phyloP scores from a whole-genome alignment of 2,797 vertebrate species.

The Zenarchopterus dispar region DNA sequence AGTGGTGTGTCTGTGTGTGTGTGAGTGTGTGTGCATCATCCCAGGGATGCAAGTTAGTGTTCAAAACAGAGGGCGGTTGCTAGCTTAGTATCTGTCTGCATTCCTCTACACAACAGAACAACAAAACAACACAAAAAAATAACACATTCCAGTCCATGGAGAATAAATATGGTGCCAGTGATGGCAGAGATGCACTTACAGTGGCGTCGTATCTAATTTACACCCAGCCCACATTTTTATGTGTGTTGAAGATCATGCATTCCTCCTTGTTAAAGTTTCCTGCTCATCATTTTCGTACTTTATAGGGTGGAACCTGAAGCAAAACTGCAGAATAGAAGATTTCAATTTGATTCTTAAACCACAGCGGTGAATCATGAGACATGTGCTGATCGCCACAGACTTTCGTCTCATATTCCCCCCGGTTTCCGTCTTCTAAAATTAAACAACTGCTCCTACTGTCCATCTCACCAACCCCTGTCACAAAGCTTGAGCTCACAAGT shows the following conservation, averaged over 20 bases:
- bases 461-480: no score
- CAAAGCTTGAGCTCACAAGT: no score
- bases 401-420: no score
- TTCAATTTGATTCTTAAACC: no score
- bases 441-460: no score
- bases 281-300: no score
- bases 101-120: constrained; percentile 61
- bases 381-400: no score
- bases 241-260: background rate
- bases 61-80: constrained; percentile 40
- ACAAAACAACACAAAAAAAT: constrained; percentile 41
- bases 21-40: constrained; percentile 29
- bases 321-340: no score
- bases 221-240: constrained; percentile 9
- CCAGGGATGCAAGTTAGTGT: constrained; percentile 39
- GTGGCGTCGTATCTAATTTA: constrained; percentile 31
- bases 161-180: constrained; percentile 14
- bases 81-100: constrained; percentile 61
- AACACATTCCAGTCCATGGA: constrained; percentile 35
- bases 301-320: no score
- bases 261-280: background rate
- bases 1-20: constrained; percentile 21
- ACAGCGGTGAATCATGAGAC: no score
- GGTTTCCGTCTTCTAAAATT: no score
- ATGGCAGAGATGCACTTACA: constrained; percentile 23